These are phyloP conservation scores for Drosophila kambysellisi DNA, from an alignment of 2,888 invertebrate species.

Conservation along the genomic window DNA sequence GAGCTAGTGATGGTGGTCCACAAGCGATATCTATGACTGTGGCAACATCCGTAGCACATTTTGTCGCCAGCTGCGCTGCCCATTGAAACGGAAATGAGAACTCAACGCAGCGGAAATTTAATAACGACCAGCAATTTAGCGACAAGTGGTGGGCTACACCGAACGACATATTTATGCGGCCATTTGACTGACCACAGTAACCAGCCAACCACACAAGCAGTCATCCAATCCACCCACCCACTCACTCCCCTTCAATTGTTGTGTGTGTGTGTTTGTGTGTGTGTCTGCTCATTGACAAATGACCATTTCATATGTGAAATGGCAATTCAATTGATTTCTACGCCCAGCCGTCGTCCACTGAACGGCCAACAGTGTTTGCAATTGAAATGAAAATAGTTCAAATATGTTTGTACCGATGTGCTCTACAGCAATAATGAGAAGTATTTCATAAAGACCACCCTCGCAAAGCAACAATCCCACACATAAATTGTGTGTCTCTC, in stretches of 20 bases:
- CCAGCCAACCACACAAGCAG: constrained; percentile 36
- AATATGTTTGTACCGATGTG: constrained; percentile 68
- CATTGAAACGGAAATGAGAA: constrained; percentile 81
- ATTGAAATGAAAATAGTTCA: constrained; percentile 80
- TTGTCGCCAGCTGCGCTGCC: constrained; percentile 73
- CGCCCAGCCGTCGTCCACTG: constrained; percentile 18
- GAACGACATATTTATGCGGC: constrained; percentile 78
- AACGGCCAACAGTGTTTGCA: constrained; percentile 62
- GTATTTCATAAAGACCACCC: constrained; percentile 71
- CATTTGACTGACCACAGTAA: constrained; percentile 73
- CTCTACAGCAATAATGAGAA: constrained; percentile 66
- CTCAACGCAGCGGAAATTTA: constrained; percentile 81
- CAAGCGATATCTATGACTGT: constrained; percentile 64
- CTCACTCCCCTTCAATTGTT: constrained; percentile 43
- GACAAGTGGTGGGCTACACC: constrained; percentile 46
- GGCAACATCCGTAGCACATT: constrained; percentile 73
- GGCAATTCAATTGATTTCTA: constrained; percentile 80
- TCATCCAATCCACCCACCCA: not conserved
- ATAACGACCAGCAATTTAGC: constrained; percentile 80
- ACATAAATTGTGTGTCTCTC: constrained; percentile 66
- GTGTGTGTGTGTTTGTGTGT: constrained; percentile 24
- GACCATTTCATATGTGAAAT: constrained; percentile 81
- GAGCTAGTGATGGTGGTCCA: constrained; percentile 12
- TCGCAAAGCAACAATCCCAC: constrained; percentile 19
- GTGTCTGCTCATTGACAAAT: constrained; percentile 74